phyloP scores from a whole-genome alignment of 2,888 invertebrate genomes.

The Volucella bombylans region DNA sequence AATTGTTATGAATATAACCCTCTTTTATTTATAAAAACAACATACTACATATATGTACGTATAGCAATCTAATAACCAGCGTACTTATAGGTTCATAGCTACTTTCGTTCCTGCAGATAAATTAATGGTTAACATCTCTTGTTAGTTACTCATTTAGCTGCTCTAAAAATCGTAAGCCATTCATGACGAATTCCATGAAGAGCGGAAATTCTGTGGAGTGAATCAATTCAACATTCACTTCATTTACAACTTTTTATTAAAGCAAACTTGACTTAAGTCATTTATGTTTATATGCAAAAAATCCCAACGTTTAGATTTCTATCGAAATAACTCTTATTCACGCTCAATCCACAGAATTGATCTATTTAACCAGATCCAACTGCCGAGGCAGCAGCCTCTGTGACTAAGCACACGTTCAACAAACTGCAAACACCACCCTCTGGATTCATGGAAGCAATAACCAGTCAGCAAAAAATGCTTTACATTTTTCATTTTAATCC shows the following conservation, averaged over 20 bases:
- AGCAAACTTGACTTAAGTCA: neutral
- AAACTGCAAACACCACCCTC: conserved; percentile 30
- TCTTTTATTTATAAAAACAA: too few relatives aligned
- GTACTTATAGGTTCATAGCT: too few relatives aligned
- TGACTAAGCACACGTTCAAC: conserved; percentile 62
- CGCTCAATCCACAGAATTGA: conserved; percentile 47
- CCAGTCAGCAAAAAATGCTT: conserved; percentile 48
- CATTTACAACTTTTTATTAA: neutral
- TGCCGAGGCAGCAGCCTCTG: conserved; percentile 27
- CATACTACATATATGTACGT: too few relatives aligned
- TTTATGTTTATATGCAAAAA: conserved; percentile 3
- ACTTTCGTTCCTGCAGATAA: too few relatives aligned
- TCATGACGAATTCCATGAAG: conserved; percentile 4
- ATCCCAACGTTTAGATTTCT: conserved; percentile 32
- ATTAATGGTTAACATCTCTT: too few relatives aligned
- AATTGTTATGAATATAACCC: too few relatives aligned
- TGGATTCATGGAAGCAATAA: conserved; percentile 49
- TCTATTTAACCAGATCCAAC: conserved; percentile 65
- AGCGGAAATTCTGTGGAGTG: neutral
- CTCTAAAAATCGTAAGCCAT: neutral
- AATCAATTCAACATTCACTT: neutral
- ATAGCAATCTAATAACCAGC: too few relatives aligned
- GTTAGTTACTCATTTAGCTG: neutral
- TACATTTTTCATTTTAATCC: conserved; percentile 31
- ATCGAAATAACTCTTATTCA: conserved; percentile 50